phyloP scores from a whole-genome alignment of 2,113 vertebrate genomes.

The Thermophis baileyi region DNA sequence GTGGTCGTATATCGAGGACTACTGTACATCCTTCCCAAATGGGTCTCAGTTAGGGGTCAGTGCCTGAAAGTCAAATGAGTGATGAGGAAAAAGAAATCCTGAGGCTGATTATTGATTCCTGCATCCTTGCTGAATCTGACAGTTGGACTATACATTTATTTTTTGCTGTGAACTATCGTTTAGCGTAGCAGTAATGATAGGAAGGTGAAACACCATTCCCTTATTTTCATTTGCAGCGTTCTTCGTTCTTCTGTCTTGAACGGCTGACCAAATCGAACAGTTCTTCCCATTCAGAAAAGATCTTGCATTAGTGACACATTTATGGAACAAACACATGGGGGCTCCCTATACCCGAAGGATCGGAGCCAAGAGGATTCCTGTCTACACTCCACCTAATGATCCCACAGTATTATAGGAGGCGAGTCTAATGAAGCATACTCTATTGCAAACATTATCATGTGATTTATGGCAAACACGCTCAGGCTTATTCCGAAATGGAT shows the following conservation, averaged over 20 bases:
- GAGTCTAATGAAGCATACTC: conserved; percentile 52
- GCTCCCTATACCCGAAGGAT: conserved; percentile 42
- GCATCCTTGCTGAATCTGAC: neutral
- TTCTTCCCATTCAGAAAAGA: conserved; percentile 30
- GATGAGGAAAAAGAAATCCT: neutral
- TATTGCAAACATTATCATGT: conserved; percentile 11
- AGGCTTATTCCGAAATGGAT: conserved; percentile 33
- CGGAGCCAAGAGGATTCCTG: conserved; percentile 33
- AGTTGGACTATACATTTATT: neutral
- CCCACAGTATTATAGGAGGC: conserved; percentile 34
- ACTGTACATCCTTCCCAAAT: neutral
- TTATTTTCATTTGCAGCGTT: neutral
- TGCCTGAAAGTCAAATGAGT: neutral
- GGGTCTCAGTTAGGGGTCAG: neutral
- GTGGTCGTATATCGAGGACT: neutral
- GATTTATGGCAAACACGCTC: conserved; percentile 32
- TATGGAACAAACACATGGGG: conserved; percentile 49
- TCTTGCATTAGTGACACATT: neutral
- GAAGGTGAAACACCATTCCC: neutral
- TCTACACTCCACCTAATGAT: conserved; percentile 42
- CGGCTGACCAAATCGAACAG: conserved; percentile 29
- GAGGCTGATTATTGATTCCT: neutral
- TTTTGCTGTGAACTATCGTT: neutral
- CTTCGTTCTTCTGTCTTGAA: neutral
- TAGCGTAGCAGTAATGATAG: neutral